Evolutionary conservation across 2,888 invertebrate genomes (phyloP).

Genomic region (Drosophila formosana): DNA sequence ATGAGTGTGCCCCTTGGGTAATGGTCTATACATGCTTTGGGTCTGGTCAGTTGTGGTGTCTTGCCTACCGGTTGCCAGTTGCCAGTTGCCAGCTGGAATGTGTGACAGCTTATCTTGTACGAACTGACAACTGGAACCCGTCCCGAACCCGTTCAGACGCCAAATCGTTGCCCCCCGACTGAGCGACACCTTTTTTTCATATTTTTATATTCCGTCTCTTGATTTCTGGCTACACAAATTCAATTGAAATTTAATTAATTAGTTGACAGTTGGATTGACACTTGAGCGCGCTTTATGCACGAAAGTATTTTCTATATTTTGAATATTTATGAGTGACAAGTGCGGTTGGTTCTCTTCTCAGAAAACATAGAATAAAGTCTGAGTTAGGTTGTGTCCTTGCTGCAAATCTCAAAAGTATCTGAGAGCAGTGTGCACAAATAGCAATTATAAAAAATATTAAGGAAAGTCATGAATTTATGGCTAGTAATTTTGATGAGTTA

Average conservation of each 20-base stretch:
- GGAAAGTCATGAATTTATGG: background rate
- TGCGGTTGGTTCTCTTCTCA: conserved; percentile 59
- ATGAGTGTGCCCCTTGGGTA: conserved; percentile 31
- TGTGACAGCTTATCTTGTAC: conserved; percentile 84
- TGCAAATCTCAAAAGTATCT: background rate
- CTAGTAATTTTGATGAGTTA: background rate
- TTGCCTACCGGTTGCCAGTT: conserved; percentile 36
- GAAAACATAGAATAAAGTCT: conserved; percentile 53
- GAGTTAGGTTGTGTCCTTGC: background rate
- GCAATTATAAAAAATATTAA: background rate
- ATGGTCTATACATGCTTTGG: conserved; percentile 12
- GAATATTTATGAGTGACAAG: conserved; percentile 58
- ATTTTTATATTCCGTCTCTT: conserved; percentile 29
- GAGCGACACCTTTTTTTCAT: conserved; percentile 59
- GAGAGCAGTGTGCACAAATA: conserved; percentile 2
- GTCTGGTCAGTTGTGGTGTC: conserved; percentile 40
- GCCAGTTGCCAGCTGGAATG: conserved; percentile 62
- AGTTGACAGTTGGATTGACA: conserved; percentile 84
- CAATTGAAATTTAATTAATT: conserved; percentile 85
- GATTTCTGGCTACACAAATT: conserved; percentile 79
- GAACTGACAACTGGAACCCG: conserved; percentile 80
- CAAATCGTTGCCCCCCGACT: conserved; percentile 60
- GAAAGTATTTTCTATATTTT: conserved; percentile 25
- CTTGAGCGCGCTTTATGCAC: conserved; percentile 58
- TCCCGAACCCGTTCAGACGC: conserved; percentile 31